Base-by-base conservation (phyloP, 2,888 invertebrate species). In the Allygus modestus region DNA sequence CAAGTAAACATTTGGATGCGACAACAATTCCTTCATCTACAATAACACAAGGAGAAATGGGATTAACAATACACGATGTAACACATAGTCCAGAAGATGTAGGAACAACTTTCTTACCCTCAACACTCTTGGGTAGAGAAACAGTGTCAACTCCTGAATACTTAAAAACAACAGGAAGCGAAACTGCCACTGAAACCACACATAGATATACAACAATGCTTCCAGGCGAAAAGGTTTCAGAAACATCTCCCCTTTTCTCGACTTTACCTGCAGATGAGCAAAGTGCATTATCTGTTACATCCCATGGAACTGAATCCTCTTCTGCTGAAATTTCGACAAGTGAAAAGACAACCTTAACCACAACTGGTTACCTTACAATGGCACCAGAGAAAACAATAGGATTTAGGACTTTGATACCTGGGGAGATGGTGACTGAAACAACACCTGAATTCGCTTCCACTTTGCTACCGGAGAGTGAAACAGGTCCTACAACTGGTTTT, bases 371-470 rank as follows among this genome's bases (percentile, higher is more conserved):
- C 23, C 2, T 23, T 12, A 58, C 58, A 9, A 23, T 58, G 58
- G 20, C 58, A 7, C 20, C 2, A 17, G 58, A 12, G 20, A 1
- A 58, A 58, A 4, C 20, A 20, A 1, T n/a, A 11, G 58, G 23
- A 23, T 23, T 58, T 23, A 58, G 58, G 58, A 58, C 58, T 17
- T 58, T 58, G 23, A 23, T 23, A 58, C 58, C 58, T 23, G 58
- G 58, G 9, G 58, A 58, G 1, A 7, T 58, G 12, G 58, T 58
- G 5, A 58, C 58, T 1, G 58, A 23, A 58, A 58, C 23, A 58
- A 58, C 58, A 7, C 20, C 58, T 58, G 58, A 23, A 58, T 58
- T 20, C 12, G 7, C 20, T 23, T 23, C 58, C 2, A 58, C 58
- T 23, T 58, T 58, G 23, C 23, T 23, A 7, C 4, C 23, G 2